Conservation (phyloP, 2,888 invertebrate genomes). For the Nemotelus pantherinus region DNA sequence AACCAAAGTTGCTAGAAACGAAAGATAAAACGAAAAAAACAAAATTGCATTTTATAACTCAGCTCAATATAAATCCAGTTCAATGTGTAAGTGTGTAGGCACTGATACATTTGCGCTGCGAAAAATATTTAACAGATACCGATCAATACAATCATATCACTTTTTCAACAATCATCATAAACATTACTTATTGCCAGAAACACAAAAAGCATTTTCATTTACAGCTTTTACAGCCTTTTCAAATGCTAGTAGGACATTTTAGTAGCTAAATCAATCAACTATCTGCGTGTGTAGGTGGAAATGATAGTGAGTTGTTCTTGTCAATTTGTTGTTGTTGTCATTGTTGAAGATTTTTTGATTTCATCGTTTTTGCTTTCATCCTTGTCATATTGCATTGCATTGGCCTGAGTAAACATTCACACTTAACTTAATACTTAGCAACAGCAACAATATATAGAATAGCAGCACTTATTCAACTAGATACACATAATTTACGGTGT, state of each 20-base stretch:
- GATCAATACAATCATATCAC: conserved; percentile 9
- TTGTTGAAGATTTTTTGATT: background rate
- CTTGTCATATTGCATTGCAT: conserved; percentile 8
- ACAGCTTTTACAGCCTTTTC: conserved; percentile 2
- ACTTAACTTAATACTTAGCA: conserved; percentile 19
- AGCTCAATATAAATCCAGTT: no score
- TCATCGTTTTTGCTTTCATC: background rate
- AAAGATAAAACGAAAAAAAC: conserved; percentile 7
- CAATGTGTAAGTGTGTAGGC: background rate
- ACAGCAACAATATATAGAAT: conserved; percentile 1
- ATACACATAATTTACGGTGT: background rate
- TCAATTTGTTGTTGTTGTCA: no score
- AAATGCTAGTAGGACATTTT: no score
- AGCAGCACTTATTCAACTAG: conserved; percentile 2
- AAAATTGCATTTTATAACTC: background rate
- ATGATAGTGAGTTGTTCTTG: no score
- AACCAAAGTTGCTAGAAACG: background rate
- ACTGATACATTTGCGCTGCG: background rate
- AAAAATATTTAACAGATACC: background rate
- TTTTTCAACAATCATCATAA: background rate
- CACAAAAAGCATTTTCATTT: conserved; percentile 36
- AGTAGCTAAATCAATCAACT: no score
- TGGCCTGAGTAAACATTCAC: background rate
- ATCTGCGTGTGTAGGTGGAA: no score
- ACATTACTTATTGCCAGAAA: conserved; percentile 9